These are phyloP conservation scores for Amazona finschi DNA, from an alignment of 2,797 vertebrate species.

Conservation along the genomic window DNA sequence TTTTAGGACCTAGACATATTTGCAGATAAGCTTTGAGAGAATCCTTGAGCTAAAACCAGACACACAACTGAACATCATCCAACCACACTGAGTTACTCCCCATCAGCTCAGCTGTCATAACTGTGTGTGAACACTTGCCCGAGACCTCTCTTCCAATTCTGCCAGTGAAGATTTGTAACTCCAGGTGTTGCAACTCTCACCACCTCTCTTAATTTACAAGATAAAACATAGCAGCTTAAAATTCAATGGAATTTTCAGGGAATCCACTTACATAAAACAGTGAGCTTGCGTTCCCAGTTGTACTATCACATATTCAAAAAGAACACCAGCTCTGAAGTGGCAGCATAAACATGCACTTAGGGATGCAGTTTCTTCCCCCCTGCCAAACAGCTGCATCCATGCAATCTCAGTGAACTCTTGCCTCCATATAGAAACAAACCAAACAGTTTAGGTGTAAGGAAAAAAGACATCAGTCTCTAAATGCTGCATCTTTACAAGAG, in stretches of 20 bases:
- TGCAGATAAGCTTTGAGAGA: background rate
- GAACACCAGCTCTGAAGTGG: background rate
- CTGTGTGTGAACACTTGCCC: background rate
- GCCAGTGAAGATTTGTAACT: background rate
- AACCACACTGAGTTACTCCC: background rate
- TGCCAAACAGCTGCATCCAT: background rate
- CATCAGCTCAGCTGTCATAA: background rate
- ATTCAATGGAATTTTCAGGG: background rate
- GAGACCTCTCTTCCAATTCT: background rate
- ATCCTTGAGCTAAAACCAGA: background rate
- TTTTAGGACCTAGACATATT: background rate
- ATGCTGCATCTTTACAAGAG: background rate
- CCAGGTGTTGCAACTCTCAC: background rate
- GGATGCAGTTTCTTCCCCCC: background rate
- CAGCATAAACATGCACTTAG: background rate
- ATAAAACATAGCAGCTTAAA: background rate
- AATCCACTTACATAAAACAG: background rate
- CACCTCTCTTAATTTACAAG: background rate
- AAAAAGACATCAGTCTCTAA: background rate
- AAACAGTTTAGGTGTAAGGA: background rate
- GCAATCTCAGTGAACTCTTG: background rate
- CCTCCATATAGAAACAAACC: background rate
- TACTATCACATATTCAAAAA: background rate
- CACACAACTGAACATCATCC: background rate
- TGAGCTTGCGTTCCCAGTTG: background rate